phyloP scores from a whole-genome alignment of 2,797 vertebrate genomes.

The Rhinogobio ventralis region DNA sequence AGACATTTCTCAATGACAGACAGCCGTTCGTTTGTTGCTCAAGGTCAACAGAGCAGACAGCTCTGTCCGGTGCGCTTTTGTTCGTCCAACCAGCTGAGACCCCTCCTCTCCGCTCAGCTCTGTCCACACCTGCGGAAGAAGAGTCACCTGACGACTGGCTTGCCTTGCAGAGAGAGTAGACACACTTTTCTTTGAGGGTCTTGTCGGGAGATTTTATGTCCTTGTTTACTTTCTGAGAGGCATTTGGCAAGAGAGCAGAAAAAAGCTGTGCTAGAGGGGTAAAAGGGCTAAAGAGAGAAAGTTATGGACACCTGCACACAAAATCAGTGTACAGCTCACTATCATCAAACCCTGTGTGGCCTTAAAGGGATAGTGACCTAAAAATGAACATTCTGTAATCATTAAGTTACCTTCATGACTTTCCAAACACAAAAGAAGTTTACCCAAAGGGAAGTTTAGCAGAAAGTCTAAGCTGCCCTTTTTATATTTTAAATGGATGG shows the following conservation, averaged over 20 bases:
- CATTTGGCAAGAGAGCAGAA: slow-evolving; percentile 72
- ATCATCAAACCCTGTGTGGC: slow-evolving; percentile 55
- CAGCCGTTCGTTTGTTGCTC: slow-evolving; percentile 77
- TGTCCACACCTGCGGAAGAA: slow-evolving; percentile 60
- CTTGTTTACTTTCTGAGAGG: slow-evolving; percentile 68
- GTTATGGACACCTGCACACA: slow-evolving; percentile 70
- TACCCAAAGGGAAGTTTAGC: background rate
- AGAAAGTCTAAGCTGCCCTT: background rate
- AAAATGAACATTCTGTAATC: background rate
- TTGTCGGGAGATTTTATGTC: slow-evolving; percentile 68
- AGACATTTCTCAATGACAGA: slow-evolving; percentile 48
- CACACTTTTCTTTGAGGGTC: slow-evolving; percentile 59
- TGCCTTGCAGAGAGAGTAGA: slow-evolving; percentile 15
- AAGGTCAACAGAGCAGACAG: slow-evolving; percentile 79
- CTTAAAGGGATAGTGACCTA: slow-evolving; percentile 39
- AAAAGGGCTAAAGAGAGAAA: slow-evolving; percentile 55
- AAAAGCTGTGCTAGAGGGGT: background rate
- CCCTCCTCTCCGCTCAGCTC: slow-evolving; percentile 31
- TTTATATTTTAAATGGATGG: background rate
- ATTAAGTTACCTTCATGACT: background rate
- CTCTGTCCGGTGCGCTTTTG: slow-evolving; percentile 81
- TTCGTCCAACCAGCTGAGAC: slow-evolving; percentile 61
- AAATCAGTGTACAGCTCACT: slow-evolving; percentile 50
- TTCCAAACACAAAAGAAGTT: background rate
- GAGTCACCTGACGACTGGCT: slow-evolving; percentile 48